phyloP scores from a whole-genome alignment of 2,797 vertebrate species.

The Falco naumanni region DNA sequence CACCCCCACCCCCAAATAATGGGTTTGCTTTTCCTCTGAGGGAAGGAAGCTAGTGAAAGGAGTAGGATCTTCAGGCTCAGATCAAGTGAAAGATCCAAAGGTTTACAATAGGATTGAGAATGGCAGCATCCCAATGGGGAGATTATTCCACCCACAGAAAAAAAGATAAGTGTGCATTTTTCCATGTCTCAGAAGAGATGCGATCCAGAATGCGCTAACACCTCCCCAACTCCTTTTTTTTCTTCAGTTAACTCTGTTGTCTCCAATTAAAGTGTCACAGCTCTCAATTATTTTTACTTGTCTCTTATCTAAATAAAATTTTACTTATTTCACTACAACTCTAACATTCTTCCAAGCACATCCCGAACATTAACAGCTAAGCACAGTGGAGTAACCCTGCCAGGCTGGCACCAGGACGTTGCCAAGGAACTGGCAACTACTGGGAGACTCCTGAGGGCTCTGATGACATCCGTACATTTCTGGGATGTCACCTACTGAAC shows the following conservation, averaged over 20 bases:
- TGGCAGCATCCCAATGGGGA: background rate
- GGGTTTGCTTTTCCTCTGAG: slow-evolving; percentile 14
- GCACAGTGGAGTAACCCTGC: background rate
- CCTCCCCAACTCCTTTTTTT: background rate
- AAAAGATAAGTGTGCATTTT: background rate
- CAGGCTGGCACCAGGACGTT: background rate
- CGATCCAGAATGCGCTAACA: background rate
- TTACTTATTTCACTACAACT: background rate
- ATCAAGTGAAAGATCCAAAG: slow-evolving; percentile 10
- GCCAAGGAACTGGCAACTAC: background rate
- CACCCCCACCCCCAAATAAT: background rate
- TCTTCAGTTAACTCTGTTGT: background rate
- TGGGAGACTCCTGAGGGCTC: background rate
- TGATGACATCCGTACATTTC: background rate
- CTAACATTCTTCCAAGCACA: background rate
- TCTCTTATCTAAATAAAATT: background rate
- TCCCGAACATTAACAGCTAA: background rate
- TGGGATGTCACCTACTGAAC: background rate
- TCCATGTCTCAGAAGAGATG: background rate
- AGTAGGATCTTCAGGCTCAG: background rate
- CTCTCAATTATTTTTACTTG: background rate
- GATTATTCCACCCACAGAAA: background rate
- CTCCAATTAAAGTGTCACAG: background rate
- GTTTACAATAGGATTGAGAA: slow-evolving; percentile 10
- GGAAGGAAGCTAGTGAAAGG: background rate